Percentiles rank a stretch among this genome's conserved stretches.
These are phyloP conservation scores for Nymphalis polychloros DNA, from an alignment of 2,888 invertebrate species.

Conservation along the genomic window DNA sequence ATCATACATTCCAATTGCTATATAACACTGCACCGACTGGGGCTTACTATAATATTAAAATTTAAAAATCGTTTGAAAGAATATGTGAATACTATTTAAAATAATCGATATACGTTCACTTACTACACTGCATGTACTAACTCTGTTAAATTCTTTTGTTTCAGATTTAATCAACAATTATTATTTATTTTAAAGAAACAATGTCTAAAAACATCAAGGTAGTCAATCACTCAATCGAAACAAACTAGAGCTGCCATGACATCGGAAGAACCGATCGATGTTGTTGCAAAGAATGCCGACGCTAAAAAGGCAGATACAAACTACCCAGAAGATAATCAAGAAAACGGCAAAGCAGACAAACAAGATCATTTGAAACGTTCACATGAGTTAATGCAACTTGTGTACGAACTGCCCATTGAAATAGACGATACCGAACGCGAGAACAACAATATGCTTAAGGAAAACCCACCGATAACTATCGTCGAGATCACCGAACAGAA, in stretches of 20 bases:
- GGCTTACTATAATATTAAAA: too few relatives aligned
- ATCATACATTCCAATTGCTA: too few relatives aligned
- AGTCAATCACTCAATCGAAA: slow-evolving; percentile 7
- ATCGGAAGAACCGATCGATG: slow-evolving; percentile 74
- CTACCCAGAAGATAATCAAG: slow-evolving; percentile 57
- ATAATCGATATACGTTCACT: too few relatives aligned
- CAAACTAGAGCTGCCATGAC: slow-evolving; percentile 66
- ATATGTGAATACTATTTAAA: too few relatives aligned
- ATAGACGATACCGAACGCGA: slow-evolving; percentile 52
- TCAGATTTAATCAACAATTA: slow-evolving; percentile 24
- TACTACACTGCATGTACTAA: too few relatives aligned
- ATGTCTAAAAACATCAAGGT: slow-evolving; percentile 13
- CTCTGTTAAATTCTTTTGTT: slow-evolving; percentile 14
- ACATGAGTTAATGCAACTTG: slow-evolving; percentile 73
- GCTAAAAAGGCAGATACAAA: slow-evolving; percentile 63
- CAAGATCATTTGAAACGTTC: slow-evolving; percentile 58
- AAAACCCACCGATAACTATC: slow-evolving; percentile 74
- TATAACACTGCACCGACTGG: too few relatives aligned
- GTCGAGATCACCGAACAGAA: slow-evolving; percentile 75
- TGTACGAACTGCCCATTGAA: slow-evolving; percentile 76
- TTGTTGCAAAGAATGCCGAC: slow-evolving; percentile 62
- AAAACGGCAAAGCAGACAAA: slow-evolving; percentile 53
- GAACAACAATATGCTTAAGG: slow-evolving; percentile 74
- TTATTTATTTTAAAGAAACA: slow-evolving; percentile 19
- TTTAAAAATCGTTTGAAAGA: too few relatives aligned